phyloP scores from a whole-genome alignment of 2,888 invertebrate genomes.

The Crepidodera aurea region DNA sequence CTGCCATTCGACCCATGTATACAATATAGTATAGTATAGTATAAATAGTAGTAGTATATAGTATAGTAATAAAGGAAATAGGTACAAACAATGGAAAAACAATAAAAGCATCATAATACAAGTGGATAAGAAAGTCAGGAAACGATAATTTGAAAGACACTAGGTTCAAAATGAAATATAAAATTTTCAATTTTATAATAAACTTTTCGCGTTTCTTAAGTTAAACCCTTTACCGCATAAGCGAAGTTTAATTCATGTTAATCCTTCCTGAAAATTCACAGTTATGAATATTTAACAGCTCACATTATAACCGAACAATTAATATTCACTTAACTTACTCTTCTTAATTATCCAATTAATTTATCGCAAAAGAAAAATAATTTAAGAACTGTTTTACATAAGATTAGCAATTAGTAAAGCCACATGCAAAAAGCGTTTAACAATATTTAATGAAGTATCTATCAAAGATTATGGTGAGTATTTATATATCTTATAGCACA shows the following conservation, averaged over 20 bases:
- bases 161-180: too few relatives aligned
- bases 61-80: too few relatives aligned
- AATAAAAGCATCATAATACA: too few relatives aligned
- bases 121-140: too few relatives aligned
- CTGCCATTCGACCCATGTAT: too few relatives aligned
- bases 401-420: slow-evolving; percentile 26
- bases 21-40: too few relatives aligned
- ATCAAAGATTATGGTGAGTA: background rate
- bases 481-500: background rate
- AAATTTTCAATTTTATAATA: too few relatives aligned
- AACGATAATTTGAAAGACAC: too few relatives aligned
- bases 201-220: too few relatives aligned
- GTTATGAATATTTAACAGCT: slow-evolving; percentile 4
- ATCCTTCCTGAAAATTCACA: background rate
- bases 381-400: slow-evolving; percentile 17
- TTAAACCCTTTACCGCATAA: too few relatives aligned
- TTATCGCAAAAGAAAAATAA: slow-evolving; percentile 7
- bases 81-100: too few relatives aligned
- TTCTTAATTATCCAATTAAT: slow-evolving; percentile 8
- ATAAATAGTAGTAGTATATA: too few relatives aligned
- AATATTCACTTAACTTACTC: slow-evolving; percentile 3
- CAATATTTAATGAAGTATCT: slow-evolving; percentile 1
- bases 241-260: background rate
- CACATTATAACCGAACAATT: background rate
- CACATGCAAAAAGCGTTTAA: slow-evolving; percentile 17